phyloP scores from a whole-genome alignment of 2,888 invertebrate genomes.

The Trichogramma evanescens region DNA sequence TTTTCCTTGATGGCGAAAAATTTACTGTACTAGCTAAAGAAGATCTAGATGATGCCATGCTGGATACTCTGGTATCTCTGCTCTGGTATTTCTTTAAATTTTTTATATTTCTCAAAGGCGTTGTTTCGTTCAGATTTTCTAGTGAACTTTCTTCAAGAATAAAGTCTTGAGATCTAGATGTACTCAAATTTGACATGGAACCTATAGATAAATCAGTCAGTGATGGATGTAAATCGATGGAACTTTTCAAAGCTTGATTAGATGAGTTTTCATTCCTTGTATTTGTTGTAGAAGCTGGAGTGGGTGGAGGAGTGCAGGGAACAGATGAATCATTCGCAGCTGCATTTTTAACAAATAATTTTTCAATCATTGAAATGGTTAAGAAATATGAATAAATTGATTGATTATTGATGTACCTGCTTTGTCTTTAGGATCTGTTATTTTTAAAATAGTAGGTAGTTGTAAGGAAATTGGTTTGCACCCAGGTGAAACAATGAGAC shows the following conservation, averaged over 20 bases:
- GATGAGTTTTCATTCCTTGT: constrained; percentile 23
- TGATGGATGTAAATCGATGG: constrained; percentile 24
- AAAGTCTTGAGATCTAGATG: constrained; percentile 25
- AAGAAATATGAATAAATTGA: background rate
- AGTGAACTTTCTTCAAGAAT: constrained; percentile 24
- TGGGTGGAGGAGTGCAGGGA: constrained; percentile 36
- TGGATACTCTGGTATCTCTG: constrained; percentile 4
- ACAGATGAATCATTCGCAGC: constrained; percentile 9
- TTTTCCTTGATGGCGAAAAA: constrained; percentile 36
- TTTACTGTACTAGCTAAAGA: constrained; percentile 11
- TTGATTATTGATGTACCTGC: constrained; percentile 8
- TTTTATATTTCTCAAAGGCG: constrained; percentile 1
- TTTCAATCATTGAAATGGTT: constrained; percentile 4
- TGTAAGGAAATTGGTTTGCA: constrained; percentile 28
- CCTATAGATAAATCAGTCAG: constrained; percentile 24
- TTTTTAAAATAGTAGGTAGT: constrained; percentile 32
- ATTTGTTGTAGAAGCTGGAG: constrained; percentile 30
- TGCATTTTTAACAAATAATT: background rate
- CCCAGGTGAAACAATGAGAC: constrained; percentile 36
- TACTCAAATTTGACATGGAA: constrained; percentile 23
- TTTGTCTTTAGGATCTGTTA: constrained; percentile 17
- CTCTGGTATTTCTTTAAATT: constrained; percentile 2
- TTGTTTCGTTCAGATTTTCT: constrained; percentile 12
- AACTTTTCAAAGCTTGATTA: constrained; percentile 24
- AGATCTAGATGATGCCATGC: constrained; percentile 12